Percentiles rank a stretch among this genome's conserved stretches.
Evolutionary conservation across 2,888 invertebrate genomes (phyloP).

Genomic region (Spodoptera littoralis): DNA sequence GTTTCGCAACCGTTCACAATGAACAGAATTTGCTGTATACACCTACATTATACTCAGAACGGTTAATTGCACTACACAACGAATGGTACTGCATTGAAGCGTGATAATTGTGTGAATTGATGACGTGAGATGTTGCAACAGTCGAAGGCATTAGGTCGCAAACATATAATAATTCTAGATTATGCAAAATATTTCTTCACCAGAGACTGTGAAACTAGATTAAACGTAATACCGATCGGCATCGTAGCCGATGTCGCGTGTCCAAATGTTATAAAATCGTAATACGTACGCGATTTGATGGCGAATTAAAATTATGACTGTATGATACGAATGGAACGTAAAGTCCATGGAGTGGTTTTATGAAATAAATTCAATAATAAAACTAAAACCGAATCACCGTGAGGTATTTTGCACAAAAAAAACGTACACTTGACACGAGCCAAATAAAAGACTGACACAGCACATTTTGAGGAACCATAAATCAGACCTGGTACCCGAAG

Average conservation of each 20-base stretch:
- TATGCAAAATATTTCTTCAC: constrained; percentile 51
- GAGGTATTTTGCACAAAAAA: background rate
- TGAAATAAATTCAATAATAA: constrained; percentile 18
- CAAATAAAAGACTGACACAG: too few relatives aligned
- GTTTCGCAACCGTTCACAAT: constrained; percentile 10
- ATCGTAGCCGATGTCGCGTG: constrained; percentile 52
- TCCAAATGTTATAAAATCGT: constrained; percentile 40
- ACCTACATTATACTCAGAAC: constrained; percentile 34
- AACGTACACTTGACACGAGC: too few relatives aligned
- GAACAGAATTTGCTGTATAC: constrained; percentile 16
- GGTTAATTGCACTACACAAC: constrained; percentile 20
- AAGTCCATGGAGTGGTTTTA: constrained; percentile 32
- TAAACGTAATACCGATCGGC: constrained; percentile 38
- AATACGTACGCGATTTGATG: constrained; percentile 48
- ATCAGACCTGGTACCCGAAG: constrained; percentile 5
- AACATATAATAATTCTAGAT: constrained; percentile 29
- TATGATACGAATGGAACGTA: constrained; percentile 1
- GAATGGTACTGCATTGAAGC: constrained; percentile 32
- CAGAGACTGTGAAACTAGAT: constrained; percentile 46
- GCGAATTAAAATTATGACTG: constrained; percentile 40
- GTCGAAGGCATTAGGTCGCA: constrained; percentile 47
- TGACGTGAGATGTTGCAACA: constrained; percentile 57
- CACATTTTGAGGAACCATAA: constrained; percentile 5
- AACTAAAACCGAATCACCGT: background rate
- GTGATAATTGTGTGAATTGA: constrained; percentile 62